Percentiles rank a stretch among this genome's conserved stretches.
phyloP scores from a whole-genome alignment of 2,797 vertebrate species.

The Chaetodon trifasciatus region DNA sequence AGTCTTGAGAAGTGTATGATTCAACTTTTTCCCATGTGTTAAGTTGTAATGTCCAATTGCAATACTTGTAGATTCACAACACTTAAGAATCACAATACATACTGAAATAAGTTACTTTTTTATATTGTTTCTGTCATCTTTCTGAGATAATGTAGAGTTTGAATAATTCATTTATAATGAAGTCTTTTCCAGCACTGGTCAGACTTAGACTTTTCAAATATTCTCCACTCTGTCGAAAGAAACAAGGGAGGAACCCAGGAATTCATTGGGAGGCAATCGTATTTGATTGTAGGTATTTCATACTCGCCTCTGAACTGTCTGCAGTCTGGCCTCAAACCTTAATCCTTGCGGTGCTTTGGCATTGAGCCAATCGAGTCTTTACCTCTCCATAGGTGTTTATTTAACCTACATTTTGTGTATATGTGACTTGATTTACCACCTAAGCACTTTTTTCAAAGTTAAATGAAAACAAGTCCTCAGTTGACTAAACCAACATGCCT shows the following conservation, averaged over 20 bases:
- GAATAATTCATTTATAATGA: not conserved
- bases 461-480: slow-evolving; percentile 19
- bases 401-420: slow-evolving; percentile 39
- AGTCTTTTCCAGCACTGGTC: slow-evolving; percentile 5
- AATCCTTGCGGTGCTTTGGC: slow-evolving; percentile 71
- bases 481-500: slow-evolving; percentile 5
- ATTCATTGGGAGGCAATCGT: slow-evolving; percentile 60
- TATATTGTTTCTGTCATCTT: not conserved
- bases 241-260: slow-evolving; percentile 57
- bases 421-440: slow-evolving; percentile 36
- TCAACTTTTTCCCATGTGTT: too few species aligned
- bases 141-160: not conserved
- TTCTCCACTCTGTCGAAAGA: slow-evolving; percentile 2
- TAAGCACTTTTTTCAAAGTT: slow-evolving; percentile 21
- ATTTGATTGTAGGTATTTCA: slow-evolving; percentile 46
- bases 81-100: too few species aligned
- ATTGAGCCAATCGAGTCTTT: slow-evolving; percentile 43
- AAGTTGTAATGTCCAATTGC: too few species aligned
- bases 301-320: slow-evolving; percentile 47
- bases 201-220: slow-evolving; percentile 22
- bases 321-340: slow-evolving; percentile 42
- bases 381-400: slow-evolving; percentile 41
- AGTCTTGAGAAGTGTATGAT: too few species aligned
- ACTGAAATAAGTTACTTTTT: not conserved
- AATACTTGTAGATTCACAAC: too few species aligned